Percentiles rank a stretch among this genome's conserved stretches.
These are phyloP conservation scores for Wasmannia auropunctata DNA, from an alignment of 1,140 invertebrate species.

Conservation along the genomic window DNA sequence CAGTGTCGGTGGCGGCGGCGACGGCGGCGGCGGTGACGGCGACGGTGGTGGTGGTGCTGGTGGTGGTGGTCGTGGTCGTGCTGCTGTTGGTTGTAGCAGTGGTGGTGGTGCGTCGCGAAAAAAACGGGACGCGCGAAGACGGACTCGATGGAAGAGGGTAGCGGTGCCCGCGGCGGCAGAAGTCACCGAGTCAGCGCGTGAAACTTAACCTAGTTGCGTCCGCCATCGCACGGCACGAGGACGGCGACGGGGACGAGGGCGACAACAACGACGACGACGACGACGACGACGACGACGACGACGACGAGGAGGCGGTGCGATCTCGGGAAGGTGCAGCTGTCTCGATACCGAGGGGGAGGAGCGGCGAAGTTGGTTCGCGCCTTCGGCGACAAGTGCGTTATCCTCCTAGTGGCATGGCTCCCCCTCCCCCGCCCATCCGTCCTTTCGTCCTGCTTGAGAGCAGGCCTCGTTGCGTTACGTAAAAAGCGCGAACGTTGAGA, in stretches of 20 bases:
- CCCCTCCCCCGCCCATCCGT: not conserved
- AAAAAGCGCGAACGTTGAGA: not conserved
- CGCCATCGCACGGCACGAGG: constrained; percentile 24
- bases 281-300: not conserved
- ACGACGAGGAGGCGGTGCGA: not conserved
- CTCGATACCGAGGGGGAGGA: constrained; percentile 14
- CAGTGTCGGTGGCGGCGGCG: not conserved
- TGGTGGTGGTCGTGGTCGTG: not conserved
- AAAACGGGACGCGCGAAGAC: constrained; percentile 18
- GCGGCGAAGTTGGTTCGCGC: constrained; percentile 12
- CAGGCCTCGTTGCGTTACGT: constrained; percentile 21
- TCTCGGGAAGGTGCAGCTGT: not conserved
- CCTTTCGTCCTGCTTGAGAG: not conserved
- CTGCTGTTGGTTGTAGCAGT: not conserved
- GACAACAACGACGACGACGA: too few species aligned
- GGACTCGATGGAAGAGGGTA: constrained; percentile 49
- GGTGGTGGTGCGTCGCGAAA: constrained; percentile 38
- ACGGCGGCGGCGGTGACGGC: not conserved
- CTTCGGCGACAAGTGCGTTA: not conserved
- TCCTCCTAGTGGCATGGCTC: not conserved
- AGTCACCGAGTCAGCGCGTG: constrained; percentile 7
- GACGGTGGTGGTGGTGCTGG: not conserved
- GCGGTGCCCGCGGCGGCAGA: not conserved
- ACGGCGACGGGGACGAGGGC: not conserved
- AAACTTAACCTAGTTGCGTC: constrained; percentile 35